Evolutionary conservation across 2,113 vertebrate genomes (phyloP), one percentile per base, ranked within the genome.

Genomic region (Neolamprologus sp.): DNA sequence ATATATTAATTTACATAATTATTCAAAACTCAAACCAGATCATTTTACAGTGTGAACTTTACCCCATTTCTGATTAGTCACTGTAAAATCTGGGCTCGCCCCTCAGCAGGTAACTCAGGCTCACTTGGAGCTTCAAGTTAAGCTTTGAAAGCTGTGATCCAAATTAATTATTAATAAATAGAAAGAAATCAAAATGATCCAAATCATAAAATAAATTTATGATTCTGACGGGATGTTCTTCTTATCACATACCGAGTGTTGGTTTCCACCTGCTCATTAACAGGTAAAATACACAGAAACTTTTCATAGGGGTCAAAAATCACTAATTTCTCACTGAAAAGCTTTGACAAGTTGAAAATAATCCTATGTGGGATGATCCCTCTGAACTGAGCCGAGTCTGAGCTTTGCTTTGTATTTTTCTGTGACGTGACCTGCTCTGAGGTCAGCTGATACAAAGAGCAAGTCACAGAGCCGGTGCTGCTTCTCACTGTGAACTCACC

Each of bases 401-500:
- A 35, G 58, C 17, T 63, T 63, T 63, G 16, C 33, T 21, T 68
- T 40, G 63, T 40, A 4, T 14, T 21, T 68, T 37, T 40, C 19
- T 37, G 63, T 8, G 19, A 68, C 7, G 2, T 14, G 33, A 40
- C 33, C 35, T 68, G 19, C 35, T 71, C 63, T 40, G 63, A 17
- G 68, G 23, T 28, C 35, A 68, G 60, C 63, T 37, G 63, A 21
- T 40, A 78, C 40, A 49, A 78, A 26, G 4, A 45, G 68, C 4
- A 47, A 47, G 4, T 49, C 26, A 78, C 26, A 2, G 6, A 75
- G 16, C 3, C 2, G 1, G 16, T 28, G 23, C 42, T 5, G 42
- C 42, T 78, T 30, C 12, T 14, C 17, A 7, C n/a, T 7, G 33
- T 16, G 12, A 65, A 65, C 91, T 96, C 92, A 97, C 97, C 97